These are phyloP conservation scores for Lordiphosa fenestrarum DNA, from an alignment of 2,888 invertebrate genomes.

Conservation along the genomic window DNA sequence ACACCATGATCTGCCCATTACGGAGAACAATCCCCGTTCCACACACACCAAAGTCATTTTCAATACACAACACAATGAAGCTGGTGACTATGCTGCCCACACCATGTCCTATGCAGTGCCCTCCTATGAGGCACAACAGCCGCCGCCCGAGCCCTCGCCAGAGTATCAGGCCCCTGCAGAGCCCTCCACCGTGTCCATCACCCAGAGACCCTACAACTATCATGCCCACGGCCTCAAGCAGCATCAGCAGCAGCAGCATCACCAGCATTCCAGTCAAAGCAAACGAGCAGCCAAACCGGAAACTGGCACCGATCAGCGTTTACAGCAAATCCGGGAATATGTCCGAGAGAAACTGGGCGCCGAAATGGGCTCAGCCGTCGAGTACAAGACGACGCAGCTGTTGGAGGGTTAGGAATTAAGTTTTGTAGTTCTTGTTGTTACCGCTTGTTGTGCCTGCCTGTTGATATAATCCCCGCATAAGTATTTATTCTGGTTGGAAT, in stretches of 20 bases:
- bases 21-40: conserved; percentile 78
- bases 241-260: conserved; percentile 8
- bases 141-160: conserved; percentile 18
- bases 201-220: conserved; percentile 77
- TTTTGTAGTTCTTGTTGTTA: background rate
- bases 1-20: conserved; percentile 52
- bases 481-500: background rate
- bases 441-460: background rate
- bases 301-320: conserved; percentile 39
- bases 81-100: too few relatives aligned
- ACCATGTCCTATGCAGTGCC: too few relatives aligned
- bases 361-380: conserved; percentile 64
- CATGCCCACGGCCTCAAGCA: conserved; percentile 71
- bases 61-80: conserved; percentile 43
- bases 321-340: conserved; percentile 61
- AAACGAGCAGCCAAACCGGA: conserved; percentile 45
- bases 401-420: conserved; percentile 47
- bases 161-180: conserved; percentile 36
- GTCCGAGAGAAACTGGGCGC: conserved; percentile 76
- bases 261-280: conserved; percentile 37
- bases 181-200: background rate
- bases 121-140: conserved; percentile 31
- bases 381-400: conserved; percentile 72
- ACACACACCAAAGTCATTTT: conserved; percentile 79
- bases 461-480: background rate